phyloP scores from a whole-genome alignment of 2,797 vertebrate species.

The Carduelis carduelis region DNA sequence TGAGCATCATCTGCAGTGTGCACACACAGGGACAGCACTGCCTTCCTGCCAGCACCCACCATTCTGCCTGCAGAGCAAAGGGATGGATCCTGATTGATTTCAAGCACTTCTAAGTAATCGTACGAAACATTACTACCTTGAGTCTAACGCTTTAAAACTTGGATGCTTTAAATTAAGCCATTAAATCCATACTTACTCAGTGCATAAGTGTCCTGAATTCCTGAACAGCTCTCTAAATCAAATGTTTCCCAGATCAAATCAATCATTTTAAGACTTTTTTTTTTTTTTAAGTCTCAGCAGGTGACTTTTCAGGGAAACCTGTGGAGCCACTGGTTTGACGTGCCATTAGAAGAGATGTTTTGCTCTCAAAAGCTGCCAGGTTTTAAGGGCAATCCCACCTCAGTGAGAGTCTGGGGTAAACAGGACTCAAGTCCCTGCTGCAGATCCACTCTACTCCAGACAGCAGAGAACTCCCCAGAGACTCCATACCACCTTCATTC shows the following conservation, averaged over 20 bases:
- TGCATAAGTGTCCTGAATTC: constrained; percentile 49
- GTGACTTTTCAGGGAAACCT: neutral
- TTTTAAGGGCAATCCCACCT: neutral
- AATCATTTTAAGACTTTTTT: constrained; percentile 7
- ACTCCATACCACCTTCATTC: neutral
- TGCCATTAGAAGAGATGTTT: neutral
- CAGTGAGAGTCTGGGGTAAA: neutral
- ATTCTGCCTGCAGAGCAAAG: neutral
- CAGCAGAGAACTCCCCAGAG: neutral
- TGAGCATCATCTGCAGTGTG: neutral
- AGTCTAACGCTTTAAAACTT: neutral
- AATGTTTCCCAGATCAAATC: constrained; percentile 7
- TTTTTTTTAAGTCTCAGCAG: neutral
- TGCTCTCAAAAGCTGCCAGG: neutral
- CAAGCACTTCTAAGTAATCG: neutral
- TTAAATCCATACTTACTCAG: constrained; percentile 41
- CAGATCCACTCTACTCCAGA: neutral
- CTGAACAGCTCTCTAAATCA: constrained; percentile 42
- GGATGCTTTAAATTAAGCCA: constrained; percentile 33
- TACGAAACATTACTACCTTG: neutral
- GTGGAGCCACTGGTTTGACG: neutral
- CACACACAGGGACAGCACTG: neutral
- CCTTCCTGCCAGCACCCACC: neutral
- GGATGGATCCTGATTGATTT: neutral
- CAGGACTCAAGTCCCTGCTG: neutral